Base-by-base conservation (phyloP, 2,797 vertebrate genomes). In the Babyrousa celebensis region DNA sequence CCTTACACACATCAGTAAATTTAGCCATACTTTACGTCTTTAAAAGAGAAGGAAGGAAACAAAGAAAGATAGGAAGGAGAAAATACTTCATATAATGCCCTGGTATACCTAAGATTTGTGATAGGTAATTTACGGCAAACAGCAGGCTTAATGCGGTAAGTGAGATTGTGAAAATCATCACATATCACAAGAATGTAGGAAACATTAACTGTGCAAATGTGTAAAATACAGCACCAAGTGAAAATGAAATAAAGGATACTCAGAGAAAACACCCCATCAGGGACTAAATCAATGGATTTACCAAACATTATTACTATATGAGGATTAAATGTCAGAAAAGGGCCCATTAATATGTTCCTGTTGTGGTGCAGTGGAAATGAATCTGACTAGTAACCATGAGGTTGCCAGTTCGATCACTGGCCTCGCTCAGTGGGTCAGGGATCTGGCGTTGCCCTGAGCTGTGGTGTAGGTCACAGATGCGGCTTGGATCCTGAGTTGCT, bases 201-300 rank as follows among this genome's bases (percentile, higher is more conserved):
- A 60, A 63, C 11, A 32, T 14, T 68, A 83, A 40, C 9, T 90
- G 7, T 6, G 78, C 21, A 48, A 65, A 32, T 6, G 23, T 5
- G 1, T 18, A 78, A 67, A 36, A 60, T 77, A 82, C 12, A 72
- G 12, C 15, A 15, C 1, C 20, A 32, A 48, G 52, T 68, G 12
- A 95, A 79, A 92, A 93, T 15, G 12, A 91, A 96, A 63, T 90
- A 80, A 65, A 94, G 0, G 0, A 17, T 54, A 79, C 85, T 32
- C 23, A 94, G 58, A 60, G 67, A 56, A 75, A 84, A n/a, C 15
- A 63, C 1, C 25, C 16, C 5, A 60, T 56, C 32, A 63, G 54
- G 58, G 32, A 21, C 71, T n/a, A 48, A 48, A 10, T 48, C 43
- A 48, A 68, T 29, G 3, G 63, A 43, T 85, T 85, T 82, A 36